Base-by-base conservation (phyloP, 2,113 vertebrate species). In the Psilopsiagon aurifrons region DNA sequence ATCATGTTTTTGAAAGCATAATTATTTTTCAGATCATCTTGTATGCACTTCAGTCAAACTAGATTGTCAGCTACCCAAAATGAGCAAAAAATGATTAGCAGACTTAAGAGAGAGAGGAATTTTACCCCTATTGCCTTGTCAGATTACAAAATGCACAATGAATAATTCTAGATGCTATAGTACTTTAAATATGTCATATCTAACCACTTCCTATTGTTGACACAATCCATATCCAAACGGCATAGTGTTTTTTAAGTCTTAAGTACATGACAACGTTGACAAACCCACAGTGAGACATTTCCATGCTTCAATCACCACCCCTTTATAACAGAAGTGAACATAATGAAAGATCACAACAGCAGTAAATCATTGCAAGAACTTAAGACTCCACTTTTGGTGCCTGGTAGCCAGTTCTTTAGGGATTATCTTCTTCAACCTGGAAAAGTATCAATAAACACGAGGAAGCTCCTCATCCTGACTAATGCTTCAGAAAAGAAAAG, bases 401-500 rank as follows among this genome's bases (percentile, higher is more conserved):
- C 59, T 73, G 44, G 55, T 86, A 96, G 57, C 35, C 60, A 78
- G 44, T 92, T 92, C 80, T 83, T 75, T 57, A 67, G 68, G 51
- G 79, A 95, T 95, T 92, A 92, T 90, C 82, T 91, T 29, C 74
- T 88, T 69, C 82, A 84, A 14, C 35, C 70, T 95, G 91, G 92
- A 96, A 90, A 87, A 55, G 27, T 95, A 92, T 77, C 95, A 95
- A 90, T 69, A 96, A 97, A 97, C 5, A 7, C 91, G 92, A 95
- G 85, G 94, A 96, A 94, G 67, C 70, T 93, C 80, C 94, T 97
- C 77, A 97, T 69, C 92, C 92, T 92, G 77, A 85, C 92, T 94
- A 96, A 96, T 92, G 94, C 89, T 96, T 88, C 91, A 97, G 87
- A 95, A 95, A 94, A 97, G 68, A 96, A 97, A 97, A 95, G 89